Conservation (phyloP, 2,113 vertebrate genomes). For the Bagarius yarrelli region DNA sequence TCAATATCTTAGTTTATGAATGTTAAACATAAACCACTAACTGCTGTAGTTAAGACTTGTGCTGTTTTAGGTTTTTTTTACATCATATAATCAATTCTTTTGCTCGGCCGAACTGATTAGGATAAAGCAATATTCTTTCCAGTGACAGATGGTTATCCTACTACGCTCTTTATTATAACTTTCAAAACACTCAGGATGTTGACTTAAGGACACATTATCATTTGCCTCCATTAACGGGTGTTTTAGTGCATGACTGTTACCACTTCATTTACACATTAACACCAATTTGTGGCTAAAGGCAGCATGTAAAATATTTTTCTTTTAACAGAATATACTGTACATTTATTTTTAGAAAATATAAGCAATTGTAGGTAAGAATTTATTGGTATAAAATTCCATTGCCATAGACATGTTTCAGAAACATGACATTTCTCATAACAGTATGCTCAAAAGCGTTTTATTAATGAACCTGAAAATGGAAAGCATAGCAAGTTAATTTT, state of each 20-base stretch:
- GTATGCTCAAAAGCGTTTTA: constrained; percentile 20
- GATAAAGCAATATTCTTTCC: constrained; percentile 5
- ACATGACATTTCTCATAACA: neutral
- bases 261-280: constrained; percentile 26
- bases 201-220: constrained; percentile 19
- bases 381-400: neutral
- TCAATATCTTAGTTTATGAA: neutral
- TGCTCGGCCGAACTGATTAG: constrained; percentile 33
- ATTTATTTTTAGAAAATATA: neutral
- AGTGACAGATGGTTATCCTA: constrained; percentile 10
- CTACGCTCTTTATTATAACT: constrained; percentile 19
- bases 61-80: neutral
- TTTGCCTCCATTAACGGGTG: constrained; percentile 37
- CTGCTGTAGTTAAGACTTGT: neutral
- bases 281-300: neutral
- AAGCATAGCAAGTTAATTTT: constrained; percentile 39
- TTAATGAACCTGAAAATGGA: constrained; percentile 24
- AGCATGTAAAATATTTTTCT: neutral
- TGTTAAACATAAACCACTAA: neutral
- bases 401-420: neutral
- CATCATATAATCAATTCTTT: neutral
- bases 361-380: neutral
- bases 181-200: constrained; percentile 43
- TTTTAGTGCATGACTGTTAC: constrained; percentile 27
- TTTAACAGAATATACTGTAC: no score